Conservation (phyloP, 2,113 vertebrate genomes). For the Oxygymnocypris stewartii region DNA sequence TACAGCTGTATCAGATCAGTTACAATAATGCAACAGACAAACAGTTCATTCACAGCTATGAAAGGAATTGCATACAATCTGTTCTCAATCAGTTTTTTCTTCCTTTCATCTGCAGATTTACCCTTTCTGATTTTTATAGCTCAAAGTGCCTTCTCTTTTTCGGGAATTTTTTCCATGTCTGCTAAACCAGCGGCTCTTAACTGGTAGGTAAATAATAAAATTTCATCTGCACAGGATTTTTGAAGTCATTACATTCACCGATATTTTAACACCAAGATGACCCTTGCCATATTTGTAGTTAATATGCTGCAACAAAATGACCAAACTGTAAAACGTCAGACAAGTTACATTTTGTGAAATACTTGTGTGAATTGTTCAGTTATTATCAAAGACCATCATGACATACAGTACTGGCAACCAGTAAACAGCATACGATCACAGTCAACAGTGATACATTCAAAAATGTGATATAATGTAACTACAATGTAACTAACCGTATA, state of each 20-base stretch:
- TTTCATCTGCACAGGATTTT: neutral
- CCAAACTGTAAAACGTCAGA: neutral
- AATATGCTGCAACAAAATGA: neutral
- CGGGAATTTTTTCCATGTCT: neutral
- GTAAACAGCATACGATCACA: neutral
- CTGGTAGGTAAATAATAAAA: neutral
- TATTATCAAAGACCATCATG: neutral
- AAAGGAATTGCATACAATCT: conserved; percentile 11
- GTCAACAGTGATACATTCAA: neutral
- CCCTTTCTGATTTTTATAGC: conserved; percentile 2
- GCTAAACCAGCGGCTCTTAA: neutral
- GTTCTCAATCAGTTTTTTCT: conserved; percentile 11
- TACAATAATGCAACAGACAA: neutral
- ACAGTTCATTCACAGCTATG: conserved; percentile 17
- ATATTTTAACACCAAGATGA: neutral
- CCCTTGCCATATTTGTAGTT: neutral
- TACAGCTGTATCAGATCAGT: neutral
- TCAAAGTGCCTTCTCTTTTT: neutral
- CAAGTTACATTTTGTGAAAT: neutral
- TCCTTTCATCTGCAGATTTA: conserved; percentile 32
- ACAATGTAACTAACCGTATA: neutral
- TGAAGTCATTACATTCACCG: neutral
- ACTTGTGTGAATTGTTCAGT: neutral
- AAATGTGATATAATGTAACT: neutral
- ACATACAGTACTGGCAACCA: neutral